phyloP scores from a whole-genome alignment of 2,113 vertebrate genomes.

The Periophthalmodon schlosseri region DNA sequence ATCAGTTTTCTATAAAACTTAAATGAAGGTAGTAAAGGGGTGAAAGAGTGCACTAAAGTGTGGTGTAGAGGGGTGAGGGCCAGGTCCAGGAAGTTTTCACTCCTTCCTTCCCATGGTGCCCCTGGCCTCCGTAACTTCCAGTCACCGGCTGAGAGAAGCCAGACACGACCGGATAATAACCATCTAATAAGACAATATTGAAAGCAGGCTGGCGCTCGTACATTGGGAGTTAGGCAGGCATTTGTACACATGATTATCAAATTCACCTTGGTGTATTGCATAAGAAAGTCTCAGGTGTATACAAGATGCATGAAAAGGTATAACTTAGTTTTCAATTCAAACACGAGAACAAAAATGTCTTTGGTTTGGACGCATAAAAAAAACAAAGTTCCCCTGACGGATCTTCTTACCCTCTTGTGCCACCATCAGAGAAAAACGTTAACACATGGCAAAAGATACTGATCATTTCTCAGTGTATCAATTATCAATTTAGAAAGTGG shows the following conservation, averaged over 20 bases:
- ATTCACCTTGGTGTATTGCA: slow-evolving; percentile 19
- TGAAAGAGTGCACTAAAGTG: slow-evolving; percentile 23
- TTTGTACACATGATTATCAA: slow-evolving; percentile 17
- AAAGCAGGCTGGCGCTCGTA: slow-evolving; percentile 72
- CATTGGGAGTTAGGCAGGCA: slow-evolving; percentile 45
- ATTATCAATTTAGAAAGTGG: slow-evolving; percentile 60
- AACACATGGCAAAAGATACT: slow-evolving; percentile 70
- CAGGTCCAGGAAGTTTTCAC: slow-evolving; percentile 76
- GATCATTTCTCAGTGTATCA: slow-evolving; percentile 63
- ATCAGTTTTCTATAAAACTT: neutral
- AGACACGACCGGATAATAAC: slow-evolving; percentile 78
- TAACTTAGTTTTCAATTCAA: slow-evolving; percentile 34
- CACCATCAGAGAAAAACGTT: slow-evolving; percentile 67
- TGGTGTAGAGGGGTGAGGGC: slow-evolving; percentile 40
- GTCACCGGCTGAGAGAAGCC: slow-evolving; percentile 76
- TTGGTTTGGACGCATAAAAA: slow-evolving; percentile 4
- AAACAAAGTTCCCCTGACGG: slow-evolving; percentile 11
- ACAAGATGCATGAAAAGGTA: slow-evolving; percentile 44
- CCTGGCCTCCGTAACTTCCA: slow-evolving; percentile 67
- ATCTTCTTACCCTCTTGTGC: slow-evolving; percentile 48
- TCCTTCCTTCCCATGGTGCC: slow-evolving; percentile 64
- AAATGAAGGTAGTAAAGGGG: slow-evolving; percentile 16
- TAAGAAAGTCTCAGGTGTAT: slow-evolving; percentile 43
- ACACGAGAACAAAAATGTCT: slow-evolving; percentile 15
- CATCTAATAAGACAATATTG: slow-evolving; percentile 80